Conservation (phyloP, 2,888 invertebrate genomes). For the Coleophora deauratella region DNA sequence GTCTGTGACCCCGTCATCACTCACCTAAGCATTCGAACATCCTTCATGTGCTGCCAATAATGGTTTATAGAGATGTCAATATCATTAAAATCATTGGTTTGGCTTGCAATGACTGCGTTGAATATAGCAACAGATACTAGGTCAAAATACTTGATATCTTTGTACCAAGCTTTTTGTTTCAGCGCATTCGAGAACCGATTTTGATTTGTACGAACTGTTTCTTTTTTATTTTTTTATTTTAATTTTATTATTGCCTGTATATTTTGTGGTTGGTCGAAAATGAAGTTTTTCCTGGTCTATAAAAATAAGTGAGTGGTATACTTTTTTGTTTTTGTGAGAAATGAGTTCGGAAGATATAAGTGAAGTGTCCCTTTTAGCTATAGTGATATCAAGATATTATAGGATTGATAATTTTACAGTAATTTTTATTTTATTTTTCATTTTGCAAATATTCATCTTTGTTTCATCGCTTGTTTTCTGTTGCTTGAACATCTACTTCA, state of each 20-base stretch:
- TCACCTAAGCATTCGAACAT: not conserved
- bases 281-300: slow-evolving; percentile 57
- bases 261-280: slow-evolving; percentile 27
- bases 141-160: slow-evolving; percentile 1
- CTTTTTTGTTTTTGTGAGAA: slow-evolving; percentile 11
- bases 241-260: slow-evolving; percentile 11
- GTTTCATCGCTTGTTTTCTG: slow-evolving; percentile 8
- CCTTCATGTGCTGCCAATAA: slow-evolving; percentile 9
- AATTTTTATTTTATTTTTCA: slow-evolving; percentile 14
- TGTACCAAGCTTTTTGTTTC: too few species aligned
- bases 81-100: slow-evolving; percentile 1
- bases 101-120: not conserved
- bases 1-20: too few species aligned
- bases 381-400: slow-evolving; percentile 41
- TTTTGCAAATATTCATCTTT: not conserved
- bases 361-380: slow-evolving; percentile 33
- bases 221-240: slow-evolving; percentile 13
- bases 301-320: slow-evolving; percentile 49
- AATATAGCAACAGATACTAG: slow-evolving; percentile 1
- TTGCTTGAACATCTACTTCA: not conserved
- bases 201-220: slow-evolving; percentile 20
- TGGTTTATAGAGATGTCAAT: slow-evolving; percentile 2
- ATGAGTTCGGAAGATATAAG: slow-evolving; percentile 34
- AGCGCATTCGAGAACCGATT: slow-evolving; percentile 4
- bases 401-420: slow-evolving; percentile 33